Evolutionary conservation across 2,888 invertebrate genomes (phyloP).

Genomic region (Pheosia tremula): DNA sequence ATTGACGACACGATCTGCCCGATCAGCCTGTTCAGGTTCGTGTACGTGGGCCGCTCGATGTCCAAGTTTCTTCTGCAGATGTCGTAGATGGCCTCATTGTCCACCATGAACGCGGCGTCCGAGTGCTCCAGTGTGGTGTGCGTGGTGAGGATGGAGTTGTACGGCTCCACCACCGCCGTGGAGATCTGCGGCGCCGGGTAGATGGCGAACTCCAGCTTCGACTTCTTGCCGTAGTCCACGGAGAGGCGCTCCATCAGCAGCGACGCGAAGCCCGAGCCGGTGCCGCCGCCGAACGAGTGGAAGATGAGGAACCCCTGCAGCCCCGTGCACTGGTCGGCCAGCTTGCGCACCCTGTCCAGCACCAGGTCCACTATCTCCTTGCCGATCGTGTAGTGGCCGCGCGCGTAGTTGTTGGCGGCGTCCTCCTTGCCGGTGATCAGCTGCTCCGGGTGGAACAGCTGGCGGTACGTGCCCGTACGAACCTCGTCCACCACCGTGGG

Average conservation of each 20-base stretch:
- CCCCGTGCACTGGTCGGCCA: constrained; percentile 96
- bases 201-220: constrained; percentile 97
- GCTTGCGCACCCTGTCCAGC: constrained; percentile 92
- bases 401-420: constrained; percentile 98
- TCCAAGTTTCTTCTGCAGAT: constrained; percentile 96
- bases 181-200: constrained; percentile 97
- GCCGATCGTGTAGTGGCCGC: constrained; percentile 98
- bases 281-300: constrained; percentile 97
- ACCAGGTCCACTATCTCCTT: constrained; percentile 97
- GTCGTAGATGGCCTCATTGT: constrained; percentile 95
- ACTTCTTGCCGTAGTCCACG: constrained; percentile 97
- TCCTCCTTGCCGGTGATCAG: constrained; percentile 98
- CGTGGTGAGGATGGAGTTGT: constrained; percentile 97
- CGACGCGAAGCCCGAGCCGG: constrained; percentile 97
- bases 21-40: constrained; percentile 97
- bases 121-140: constrained; percentile 97
- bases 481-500: constrained; percentile 98
- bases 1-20: constrained; percentile 97
- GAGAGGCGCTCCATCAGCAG: constrained; percentile 97
- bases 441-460: constrained; percentile 98
- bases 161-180: constrained; percentile 96
- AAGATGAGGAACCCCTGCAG: constrained; percentile 96
- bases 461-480: constrained; percentile 96
- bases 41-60: constrained; percentile 97
- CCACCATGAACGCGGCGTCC: constrained; percentile 98